Percentiles rank a stretch among this genome's conserved stretches.
phyloP scores from a whole-genome alignment of 2,797 vertebrate species.

The Pseudocheirus occidentalis region DNA sequence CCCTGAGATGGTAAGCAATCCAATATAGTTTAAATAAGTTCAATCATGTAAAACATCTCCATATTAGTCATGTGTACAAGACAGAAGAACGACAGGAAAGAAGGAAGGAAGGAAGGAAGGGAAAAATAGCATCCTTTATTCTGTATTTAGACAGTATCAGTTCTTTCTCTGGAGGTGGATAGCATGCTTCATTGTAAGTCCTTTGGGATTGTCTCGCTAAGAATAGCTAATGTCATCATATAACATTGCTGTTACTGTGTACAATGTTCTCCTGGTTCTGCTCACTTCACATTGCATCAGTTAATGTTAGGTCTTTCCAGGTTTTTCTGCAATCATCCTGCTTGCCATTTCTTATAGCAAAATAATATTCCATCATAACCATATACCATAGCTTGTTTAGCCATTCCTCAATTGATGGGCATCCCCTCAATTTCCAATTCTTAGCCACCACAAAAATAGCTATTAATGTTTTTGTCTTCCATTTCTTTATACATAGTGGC shows the following conservation, averaged over 20 bases:
- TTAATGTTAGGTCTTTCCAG: not conserved
- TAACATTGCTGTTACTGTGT: no score
- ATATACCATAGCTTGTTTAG: not conserved
- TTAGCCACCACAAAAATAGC: not conserved
- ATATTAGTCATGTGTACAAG: not conserved
- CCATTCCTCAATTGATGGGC: not conserved
- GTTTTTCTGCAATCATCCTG: not conserved
- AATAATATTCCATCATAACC: not conserved
- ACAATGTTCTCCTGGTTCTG: not conserved
- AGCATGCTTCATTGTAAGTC: not conserved
- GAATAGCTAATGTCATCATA: not conserved
- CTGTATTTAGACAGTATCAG: not conserved
- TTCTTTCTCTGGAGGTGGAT: not conserved
- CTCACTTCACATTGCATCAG: not conserved
- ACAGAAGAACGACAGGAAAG: not conserved
- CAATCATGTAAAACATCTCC: not conserved
- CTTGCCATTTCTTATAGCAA: not conserved
- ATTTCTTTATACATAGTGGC: not conserved
- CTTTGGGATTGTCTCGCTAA: not conserved
- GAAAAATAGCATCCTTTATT: not conserved
- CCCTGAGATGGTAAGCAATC: not conserved
- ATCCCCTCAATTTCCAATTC: not conserved
- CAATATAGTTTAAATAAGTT: not conserved
- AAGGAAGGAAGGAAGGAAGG: no score
- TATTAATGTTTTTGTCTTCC: not conserved